These are phyloP conservation scores for Furnarius figulus DNA, from an alignment of 2,113 vertebrate genomes.

Conservation along the genomic window DNA sequence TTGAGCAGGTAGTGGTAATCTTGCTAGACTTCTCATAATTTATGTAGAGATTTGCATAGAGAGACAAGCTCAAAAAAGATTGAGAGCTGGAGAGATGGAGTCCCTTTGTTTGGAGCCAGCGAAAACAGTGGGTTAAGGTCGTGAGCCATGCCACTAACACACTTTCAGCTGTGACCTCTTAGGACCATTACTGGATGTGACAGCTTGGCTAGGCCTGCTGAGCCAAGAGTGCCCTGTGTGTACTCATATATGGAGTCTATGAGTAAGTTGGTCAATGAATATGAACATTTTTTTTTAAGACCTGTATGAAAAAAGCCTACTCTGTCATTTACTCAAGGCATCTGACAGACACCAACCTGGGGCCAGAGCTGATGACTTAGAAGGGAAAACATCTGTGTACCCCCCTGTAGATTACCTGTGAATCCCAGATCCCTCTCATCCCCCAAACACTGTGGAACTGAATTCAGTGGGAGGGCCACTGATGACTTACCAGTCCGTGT, in stretches of 20 bases:
- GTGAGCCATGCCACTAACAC: neutral
- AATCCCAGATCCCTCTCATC: neutral
- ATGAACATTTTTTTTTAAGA: neutral
- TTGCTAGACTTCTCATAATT: neutral
- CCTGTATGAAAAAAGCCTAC: neutral
- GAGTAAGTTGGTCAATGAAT: neutral
- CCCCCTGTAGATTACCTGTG: rapidly evolving
- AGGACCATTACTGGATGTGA: neutral
- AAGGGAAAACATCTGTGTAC: neutral
- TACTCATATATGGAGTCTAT: neutral
- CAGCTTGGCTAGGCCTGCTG: neutral
- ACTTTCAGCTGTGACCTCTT: neutral
- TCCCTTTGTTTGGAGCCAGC: neutral
- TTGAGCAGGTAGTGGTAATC: neutral
- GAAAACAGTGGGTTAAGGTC: neutral
- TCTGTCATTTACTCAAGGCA: neutral
- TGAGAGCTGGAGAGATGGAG: neutral
- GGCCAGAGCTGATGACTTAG: neutral
- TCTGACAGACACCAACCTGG: neutral
- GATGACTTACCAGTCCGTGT: constrained; percentile 91
- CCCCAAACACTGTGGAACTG: neutral
- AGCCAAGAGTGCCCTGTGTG: neutral
- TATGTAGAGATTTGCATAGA: neutral
- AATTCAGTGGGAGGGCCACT: rapidly evolving
- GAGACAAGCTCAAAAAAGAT: neutral